phyloP scores from a whole-genome alignment of 37 sponge, comb jelly and placozoan genomes.

The Petrosia ficiformis region DNA sequence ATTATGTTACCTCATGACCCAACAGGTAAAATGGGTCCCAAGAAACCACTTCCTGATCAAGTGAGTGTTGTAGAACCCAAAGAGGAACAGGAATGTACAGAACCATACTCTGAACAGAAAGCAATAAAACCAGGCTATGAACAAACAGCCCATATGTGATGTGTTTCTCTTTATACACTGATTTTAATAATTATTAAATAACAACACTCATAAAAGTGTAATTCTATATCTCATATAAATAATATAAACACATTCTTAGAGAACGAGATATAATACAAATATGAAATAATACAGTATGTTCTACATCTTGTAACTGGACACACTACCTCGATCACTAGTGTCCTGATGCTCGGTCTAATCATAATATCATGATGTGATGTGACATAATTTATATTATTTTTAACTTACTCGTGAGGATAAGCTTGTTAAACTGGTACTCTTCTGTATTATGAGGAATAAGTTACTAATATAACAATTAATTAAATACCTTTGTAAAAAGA shows the following conservation, averaged over 20 bases:
- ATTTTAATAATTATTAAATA: no score
- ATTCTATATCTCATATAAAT: background rate
- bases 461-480: background rate
- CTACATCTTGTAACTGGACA: conserved; percentile 2
- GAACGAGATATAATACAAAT: background rate
- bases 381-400: no score
- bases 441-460: conserved; percentile 14
- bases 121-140: conserved; percentile 39
- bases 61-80: conserved; percentile 95
- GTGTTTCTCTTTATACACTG: no score
- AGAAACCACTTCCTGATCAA: conserved; percentile 96
- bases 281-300: background rate
- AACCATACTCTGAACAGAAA: conserved; percentile 87
- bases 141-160: no score
- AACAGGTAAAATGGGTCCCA: conserved; percentile 93
- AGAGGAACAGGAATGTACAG: conserved; percentile 47
- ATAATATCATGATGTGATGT: no score
- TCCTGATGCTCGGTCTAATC: background rate
- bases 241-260: background rate
- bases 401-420: no score
- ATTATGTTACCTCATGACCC: conserved; percentile 98
- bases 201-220: no score
- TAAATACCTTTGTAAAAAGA: background rate
- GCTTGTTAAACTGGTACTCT: conserved; percentile 27
- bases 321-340: background rate